Percentiles rank a stretch among this genome's conserved stretches.
Conservation (phyloP, 2,888 invertebrate genomes). For the Pheosia tremula region DNA sequence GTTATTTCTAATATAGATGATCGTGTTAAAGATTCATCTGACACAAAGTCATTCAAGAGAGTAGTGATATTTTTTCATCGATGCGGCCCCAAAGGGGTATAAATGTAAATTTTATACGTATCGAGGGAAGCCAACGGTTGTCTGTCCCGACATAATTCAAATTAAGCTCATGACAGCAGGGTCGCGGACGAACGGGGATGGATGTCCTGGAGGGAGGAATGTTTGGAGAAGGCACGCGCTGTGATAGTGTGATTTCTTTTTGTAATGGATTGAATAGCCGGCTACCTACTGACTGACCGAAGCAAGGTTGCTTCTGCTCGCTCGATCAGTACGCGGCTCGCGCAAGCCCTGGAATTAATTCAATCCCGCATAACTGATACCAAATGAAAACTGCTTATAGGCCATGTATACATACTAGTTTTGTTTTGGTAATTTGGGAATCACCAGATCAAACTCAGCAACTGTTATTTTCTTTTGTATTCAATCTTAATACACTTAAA, state of each 20-base stretch:
- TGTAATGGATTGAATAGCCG: not conserved
- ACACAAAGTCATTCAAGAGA: slow-evolving; percentile 51
- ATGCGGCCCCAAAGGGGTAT: slow-evolving; percentile 44
- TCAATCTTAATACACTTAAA: too few species aligned
- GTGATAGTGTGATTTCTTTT: not conserved
- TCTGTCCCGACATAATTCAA: slow-evolving; percentile 76
- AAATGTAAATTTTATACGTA: slow-evolving; percentile 68
- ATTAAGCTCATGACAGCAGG: slow-evolving; percentile 77
- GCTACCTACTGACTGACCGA: too few species aligned
- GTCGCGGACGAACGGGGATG: slow-evolving; percentile 45
- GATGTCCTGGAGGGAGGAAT: slow-evolving; percentile 26
- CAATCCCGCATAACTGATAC: too few species aligned
- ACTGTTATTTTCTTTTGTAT: too few species aligned
- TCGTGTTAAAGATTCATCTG: slow-evolving; percentile 43
- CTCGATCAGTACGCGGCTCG: too few species aligned
- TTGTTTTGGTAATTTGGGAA: too few species aligned
- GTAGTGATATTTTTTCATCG: slow-evolving; percentile 50
- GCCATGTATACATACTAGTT: too few species aligned
- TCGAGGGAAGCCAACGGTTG: slow-evolving; percentile 51
- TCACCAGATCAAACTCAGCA: too few species aligned
- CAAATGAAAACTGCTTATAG: too few species aligned
- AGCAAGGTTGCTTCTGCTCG: too few species aligned
- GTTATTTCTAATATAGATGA: not conserved
- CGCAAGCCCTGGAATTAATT: too few species aligned
- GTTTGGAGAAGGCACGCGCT: slow-evolving; percentile 29